phyloP scores from a whole-genome alignment of 2,797 vertebrate species.

The Threskiornis aethiopicus region DNA sequence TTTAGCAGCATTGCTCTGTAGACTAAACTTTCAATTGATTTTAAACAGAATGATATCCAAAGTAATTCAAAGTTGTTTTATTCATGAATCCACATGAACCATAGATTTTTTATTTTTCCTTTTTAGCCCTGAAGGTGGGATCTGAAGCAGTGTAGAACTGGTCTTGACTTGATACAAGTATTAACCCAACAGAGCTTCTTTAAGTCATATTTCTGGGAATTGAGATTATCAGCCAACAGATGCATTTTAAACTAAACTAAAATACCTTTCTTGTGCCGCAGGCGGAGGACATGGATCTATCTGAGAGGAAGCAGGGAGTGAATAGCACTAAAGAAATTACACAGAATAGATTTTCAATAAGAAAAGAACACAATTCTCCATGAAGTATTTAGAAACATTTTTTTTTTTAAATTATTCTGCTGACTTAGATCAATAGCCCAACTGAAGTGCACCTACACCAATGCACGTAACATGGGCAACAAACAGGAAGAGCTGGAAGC shows the following conservation, averaged over 20 bases:
- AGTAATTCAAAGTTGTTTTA: background rate
- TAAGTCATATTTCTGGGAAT: background rate
- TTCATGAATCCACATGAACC: background rate
- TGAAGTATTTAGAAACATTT: background rate
- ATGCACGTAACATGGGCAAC: no score
- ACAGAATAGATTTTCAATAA: background rate
- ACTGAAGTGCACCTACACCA: no score
- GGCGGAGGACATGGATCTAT: background rate
- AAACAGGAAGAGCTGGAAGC: no score
- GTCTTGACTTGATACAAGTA: background rate
- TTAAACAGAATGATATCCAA: slow-evolving; percentile 5
- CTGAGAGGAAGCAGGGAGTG: background rate
- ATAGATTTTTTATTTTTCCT: background rate
- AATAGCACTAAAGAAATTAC: background rate
- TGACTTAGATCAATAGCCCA: background rate
- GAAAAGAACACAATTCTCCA: background rate
- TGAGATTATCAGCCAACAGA: background rate
- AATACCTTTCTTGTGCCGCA: background rate
- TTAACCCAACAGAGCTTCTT: background rate
- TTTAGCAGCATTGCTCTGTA: background rate
- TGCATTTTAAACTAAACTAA: background rate
- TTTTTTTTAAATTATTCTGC: background rate
- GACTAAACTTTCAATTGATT: slow-evolving; percentile 25
- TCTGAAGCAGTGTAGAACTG: background rate
- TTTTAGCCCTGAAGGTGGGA: background rate